A percentile compares a stretch with the other conserved stretches of the same genome.
These are phyloP conservation scores for Crocuta crocuta DNA, from an alignment of 2,113 vertebrate species.

Conservation along the genomic window DNA sequence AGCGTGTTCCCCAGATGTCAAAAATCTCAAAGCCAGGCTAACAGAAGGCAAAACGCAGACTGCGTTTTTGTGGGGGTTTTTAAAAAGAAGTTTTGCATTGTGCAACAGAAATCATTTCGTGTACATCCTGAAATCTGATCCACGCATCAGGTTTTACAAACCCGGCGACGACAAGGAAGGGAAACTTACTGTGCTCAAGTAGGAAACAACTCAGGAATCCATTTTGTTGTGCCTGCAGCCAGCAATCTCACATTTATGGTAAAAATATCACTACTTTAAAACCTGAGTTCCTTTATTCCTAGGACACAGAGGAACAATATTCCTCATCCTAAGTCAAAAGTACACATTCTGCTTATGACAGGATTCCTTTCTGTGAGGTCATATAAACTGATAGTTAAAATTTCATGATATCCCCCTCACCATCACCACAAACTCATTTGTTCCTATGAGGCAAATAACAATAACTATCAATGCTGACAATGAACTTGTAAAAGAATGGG, in stretches of 20 bases:
- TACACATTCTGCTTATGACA: background rate
- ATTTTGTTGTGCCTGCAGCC: background rate
- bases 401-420: background rate
- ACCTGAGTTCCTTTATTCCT: background rate
- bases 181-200: background rate
- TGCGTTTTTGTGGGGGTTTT: background rate
- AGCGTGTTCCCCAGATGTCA: background rate
- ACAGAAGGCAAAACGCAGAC: background rate
- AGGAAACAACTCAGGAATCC: background rate
- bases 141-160: background rate
- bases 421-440: background rate
- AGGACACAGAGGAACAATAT: background rate
- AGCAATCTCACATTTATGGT: background rate
- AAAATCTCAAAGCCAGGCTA: background rate
- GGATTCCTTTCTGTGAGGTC: background rate
- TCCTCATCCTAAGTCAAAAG: background rate
- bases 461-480: background rate
- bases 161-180: background rate
- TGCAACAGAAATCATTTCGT: conserved; percentile 4
- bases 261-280: background rate
- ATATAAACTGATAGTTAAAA: background rate
- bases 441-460: background rate
- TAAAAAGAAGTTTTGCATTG: background rate
- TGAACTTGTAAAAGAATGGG: background rate
- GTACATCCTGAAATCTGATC: background rate